Conservation (phyloP, 2,888 invertebrate species). For the Leptopterna dolabrata region DNA sequence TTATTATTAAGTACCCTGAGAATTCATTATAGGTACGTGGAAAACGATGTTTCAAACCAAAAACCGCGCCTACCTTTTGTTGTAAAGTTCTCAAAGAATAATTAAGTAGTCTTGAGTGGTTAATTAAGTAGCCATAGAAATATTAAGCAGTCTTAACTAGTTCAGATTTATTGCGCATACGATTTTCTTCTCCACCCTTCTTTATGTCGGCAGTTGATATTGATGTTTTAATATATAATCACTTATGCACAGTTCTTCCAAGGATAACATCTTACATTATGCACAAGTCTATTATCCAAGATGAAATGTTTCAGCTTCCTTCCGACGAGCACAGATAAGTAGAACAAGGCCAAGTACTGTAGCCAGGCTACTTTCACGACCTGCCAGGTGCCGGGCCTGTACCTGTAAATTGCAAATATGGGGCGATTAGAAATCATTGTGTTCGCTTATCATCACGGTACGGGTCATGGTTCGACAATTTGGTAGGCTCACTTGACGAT, state of each 20-base stretch:
- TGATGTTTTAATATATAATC: not conserved
- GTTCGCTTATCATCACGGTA: not conserved
- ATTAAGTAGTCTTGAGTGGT: too few relatives aligned
- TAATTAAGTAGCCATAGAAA: too few relatives aligned
- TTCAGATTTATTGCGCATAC: too few relatives aligned
- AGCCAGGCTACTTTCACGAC: constrained; percentile 58
- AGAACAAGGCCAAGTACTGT: constrained; percentile 57
- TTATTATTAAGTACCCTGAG: too few relatives aligned
- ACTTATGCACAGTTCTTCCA: constrained; percentile 46
- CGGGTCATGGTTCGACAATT: too few relatives aligned
- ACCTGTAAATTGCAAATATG: constrained; percentile 32
- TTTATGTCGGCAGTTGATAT: not conserved
- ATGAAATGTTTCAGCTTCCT: constrained; percentile 56
- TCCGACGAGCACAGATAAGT: constrained; percentile 51
- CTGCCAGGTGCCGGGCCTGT: constrained; percentile 58
- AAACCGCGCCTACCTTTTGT: too few relatives aligned
- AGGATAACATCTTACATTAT: constrained; percentile 53
- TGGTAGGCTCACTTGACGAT: constrained; percentile 34
- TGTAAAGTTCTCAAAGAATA: too few relatives aligned
- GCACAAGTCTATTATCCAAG: constrained; percentile 56
- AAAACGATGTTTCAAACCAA: too few relatives aligned
- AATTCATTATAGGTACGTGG: too few relatives aligned
- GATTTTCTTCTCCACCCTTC: not conserved
- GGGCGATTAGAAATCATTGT: not conserved
- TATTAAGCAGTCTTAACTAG: too few relatives aligned